Percentiles rank a stretch among this genome's conserved stretches.
Evolutionary conservation across 2,888 invertebrate species (phyloP).

Genomic region (Byasa hedistus): DNA sequence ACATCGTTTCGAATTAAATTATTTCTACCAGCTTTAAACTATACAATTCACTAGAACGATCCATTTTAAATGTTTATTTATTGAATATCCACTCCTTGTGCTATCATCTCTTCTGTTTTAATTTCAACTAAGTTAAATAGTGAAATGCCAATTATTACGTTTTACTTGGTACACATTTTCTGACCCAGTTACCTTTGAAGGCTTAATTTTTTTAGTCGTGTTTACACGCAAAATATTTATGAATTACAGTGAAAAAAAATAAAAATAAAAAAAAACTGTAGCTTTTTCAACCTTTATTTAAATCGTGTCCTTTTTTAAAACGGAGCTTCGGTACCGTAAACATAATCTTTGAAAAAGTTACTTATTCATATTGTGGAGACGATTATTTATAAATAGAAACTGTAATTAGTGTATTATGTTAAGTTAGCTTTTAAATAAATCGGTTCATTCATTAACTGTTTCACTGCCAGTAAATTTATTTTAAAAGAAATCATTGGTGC

Average conservation of each 20-base stretch:
- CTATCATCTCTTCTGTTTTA: neutral
- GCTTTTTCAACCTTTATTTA: too few species aligned
- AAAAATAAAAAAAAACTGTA: too few species aligned
- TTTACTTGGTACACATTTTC: too few species aligned
- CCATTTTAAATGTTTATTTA: neutral
- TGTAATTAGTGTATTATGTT: neutral
- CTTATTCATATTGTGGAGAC: neutral
- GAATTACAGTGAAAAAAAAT: too few species aligned
- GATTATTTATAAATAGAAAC: neutral
- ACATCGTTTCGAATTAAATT: neutral
- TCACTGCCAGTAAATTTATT: neutral
- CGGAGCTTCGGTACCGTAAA: too few species aligned
- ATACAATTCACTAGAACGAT: neutral
- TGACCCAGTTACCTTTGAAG: too few species aligned
- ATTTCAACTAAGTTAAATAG: neutral
- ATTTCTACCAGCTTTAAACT: neutral
- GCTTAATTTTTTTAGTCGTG: too few species aligned
- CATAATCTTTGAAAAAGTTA: too few species aligned
- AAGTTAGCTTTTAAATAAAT: neutral
- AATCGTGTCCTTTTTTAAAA: too few species aligned
- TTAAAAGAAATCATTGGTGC: neutral
- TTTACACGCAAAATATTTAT: too few species aligned
- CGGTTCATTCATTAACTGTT: neutral
- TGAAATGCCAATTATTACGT: too few species aligned
- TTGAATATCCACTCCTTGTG: neutral